These are phyloP conservation scores for Acronicta leporina DNA, from an alignment of 2,888 invertebrate species.

Conservation along the genomic window DNA sequence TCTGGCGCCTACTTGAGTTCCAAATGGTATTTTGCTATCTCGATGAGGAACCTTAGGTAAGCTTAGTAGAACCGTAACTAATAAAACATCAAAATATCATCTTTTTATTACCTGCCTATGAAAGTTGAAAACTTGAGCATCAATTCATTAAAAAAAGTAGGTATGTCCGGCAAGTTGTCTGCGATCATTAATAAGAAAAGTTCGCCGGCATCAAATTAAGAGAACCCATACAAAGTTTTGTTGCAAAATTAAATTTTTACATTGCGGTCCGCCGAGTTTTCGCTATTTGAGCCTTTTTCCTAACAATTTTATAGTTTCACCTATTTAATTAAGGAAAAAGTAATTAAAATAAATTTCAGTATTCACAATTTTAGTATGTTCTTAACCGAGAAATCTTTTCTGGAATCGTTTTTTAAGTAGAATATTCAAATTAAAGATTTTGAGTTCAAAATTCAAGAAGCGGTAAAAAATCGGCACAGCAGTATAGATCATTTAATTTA, in stretches of 20 bases:
- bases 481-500: no score
- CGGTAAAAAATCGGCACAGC: neutral
- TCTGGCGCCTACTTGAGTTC: no score
- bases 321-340: constrained; percentile 17
- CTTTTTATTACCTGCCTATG: neutral
- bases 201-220: constrained; percentile 74
- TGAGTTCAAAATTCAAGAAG: no score
- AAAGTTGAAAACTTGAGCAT: neutral
- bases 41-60: no score
- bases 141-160: constrained; percentile 23
- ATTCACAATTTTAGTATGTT: no score
- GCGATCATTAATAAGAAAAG: constrained; percentile 75
- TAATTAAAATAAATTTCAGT: no score
- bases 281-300: constrained; percentile 50
- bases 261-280: constrained; percentile 51
- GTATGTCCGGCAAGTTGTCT: constrained; percentile 30
- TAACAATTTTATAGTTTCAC: constrained; percentile 17
- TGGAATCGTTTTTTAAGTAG: no score
- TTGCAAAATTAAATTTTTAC: constrained; percentile 78
- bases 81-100: no score
- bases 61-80: neutral
- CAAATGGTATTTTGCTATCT: no score
- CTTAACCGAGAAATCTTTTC: no score
- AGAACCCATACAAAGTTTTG: constrained; percentile 74
- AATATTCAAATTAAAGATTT: no score